Conservation (phyloP, 1,140 invertebrate genomes). For the Metaphire vulgaris region DNA sequence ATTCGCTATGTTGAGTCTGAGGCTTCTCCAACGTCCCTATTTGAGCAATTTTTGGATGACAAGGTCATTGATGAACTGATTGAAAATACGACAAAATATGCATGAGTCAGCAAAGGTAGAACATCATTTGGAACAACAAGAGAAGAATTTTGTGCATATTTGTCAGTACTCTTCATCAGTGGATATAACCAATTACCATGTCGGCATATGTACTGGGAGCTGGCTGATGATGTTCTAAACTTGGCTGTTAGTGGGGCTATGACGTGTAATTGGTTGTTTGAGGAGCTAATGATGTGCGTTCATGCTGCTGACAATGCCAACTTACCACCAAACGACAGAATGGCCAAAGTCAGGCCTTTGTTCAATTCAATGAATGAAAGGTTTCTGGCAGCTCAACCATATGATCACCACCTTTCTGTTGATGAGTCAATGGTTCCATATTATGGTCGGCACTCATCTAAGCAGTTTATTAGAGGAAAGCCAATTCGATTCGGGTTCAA, state of each 20-base stretch:
- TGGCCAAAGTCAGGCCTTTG: not conserved
- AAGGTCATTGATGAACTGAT: no score
- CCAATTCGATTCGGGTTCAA: slow-evolving; percentile 13
- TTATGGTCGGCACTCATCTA: not conserved
- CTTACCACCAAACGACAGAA: not conserved
- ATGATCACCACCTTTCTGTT: not conserved
- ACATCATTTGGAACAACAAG: no score
- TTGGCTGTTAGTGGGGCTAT: not conserved
- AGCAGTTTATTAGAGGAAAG: slow-evolving; percentile 1
- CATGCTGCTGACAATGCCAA: not conserved
- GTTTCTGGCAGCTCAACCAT: not conserved
- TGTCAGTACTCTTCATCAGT: not conserved
- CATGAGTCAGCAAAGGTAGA: no score
- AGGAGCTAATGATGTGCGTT: not conserved
- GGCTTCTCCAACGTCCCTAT: no score
- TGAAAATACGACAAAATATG: no score
- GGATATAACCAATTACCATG: not conserved
- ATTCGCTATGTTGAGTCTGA: no score
- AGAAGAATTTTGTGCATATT: no score
- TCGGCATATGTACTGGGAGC: not conserved
- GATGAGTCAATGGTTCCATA: slow-evolving; percentile 11
- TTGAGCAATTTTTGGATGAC: no score
- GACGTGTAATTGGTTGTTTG: not conserved
- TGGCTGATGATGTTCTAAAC: not conserved
- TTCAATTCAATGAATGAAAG: not conserved